Conservation (phyloP, 2,888 invertebrate genomes). For the Troglohyphantes excavatus region DNA sequence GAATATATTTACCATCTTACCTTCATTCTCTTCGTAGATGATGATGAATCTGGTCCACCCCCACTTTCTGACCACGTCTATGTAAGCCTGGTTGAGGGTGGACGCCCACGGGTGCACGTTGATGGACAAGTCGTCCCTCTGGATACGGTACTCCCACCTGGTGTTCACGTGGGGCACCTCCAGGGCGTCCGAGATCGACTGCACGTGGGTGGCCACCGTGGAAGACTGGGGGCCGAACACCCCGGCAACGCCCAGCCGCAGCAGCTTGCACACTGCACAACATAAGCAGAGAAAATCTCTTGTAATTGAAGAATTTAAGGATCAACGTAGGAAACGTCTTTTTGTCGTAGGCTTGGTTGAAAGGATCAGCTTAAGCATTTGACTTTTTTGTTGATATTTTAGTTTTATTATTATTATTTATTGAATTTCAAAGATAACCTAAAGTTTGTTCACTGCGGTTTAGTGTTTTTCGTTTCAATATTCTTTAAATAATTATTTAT, state of each 20-base stretch:
- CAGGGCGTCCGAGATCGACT: conserved; percentile 91
- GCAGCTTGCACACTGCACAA: conserved; percentile 92
- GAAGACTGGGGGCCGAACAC: conserved; percentile 91
- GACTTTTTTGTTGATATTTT: no score
- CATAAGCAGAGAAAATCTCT: no score
- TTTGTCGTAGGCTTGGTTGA: no score
- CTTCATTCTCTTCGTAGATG: conserved; percentile 93
- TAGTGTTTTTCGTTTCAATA: no score
- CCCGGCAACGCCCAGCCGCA: conserved; percentile 89
- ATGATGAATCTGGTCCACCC: conserved; percentile 93
- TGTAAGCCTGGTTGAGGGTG: conserved; percentile 84
- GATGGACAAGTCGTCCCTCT: conserved; percentile 91
- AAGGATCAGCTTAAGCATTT: no score
- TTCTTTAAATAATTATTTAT: no score
- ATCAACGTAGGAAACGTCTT: no score
- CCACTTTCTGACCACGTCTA: conserved; percentile 88
- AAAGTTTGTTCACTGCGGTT: no score
- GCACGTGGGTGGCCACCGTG: conserved; percentile 88
- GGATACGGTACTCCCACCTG: conserved; percentile 88
- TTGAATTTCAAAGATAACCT: no score
- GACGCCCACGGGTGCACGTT: conserved; percentile 90
- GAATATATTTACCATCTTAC: conserved; percentile 80
- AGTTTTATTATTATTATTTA: no score
- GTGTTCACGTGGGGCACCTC: conserved; percentile 94
- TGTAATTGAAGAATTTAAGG: no score